Evolutionary conservation across 2,888 invertebrate species (phyloP).

Genomic region (Drosophila limbata): DNA sequence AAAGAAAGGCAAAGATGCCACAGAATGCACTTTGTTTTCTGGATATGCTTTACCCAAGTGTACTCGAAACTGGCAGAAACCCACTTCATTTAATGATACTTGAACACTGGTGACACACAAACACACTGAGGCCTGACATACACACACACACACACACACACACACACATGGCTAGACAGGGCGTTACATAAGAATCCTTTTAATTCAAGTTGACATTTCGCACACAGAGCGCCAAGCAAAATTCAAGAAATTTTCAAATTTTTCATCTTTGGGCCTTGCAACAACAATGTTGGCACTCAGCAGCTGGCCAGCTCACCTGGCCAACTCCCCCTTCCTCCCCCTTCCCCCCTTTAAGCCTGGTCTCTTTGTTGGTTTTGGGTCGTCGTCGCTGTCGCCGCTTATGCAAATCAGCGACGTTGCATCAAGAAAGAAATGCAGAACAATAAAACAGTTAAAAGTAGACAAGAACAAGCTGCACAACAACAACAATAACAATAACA

Average conservation of each 20-base stretch:
- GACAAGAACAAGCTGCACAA: conserved; percentile 77
- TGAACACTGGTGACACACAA: conserved; percentile 83
- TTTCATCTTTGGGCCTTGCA: conserved; percentile 75
- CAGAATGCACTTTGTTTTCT: conserved; percentile 84
- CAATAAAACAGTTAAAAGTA: conserved; percentile 80
- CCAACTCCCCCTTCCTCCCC: conserved; percentile 14
- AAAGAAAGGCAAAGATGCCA: conserved; percentile 75
- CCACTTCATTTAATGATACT: conserved; percentile 85
- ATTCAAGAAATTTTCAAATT: conserved; percentile 82
- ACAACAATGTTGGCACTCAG: conserved; percentile 77
- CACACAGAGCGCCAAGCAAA: conserved; percentile 63
- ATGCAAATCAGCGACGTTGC: conserved; percentile 79
- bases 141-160: conserved; percentile 23
- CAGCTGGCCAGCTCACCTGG: conserved; percentile 58
- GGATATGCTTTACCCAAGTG: conserved; percentile 84
- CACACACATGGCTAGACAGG: conserved; percentile 51
- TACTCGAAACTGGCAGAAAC: conserved; percentile 83
- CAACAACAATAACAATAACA: conserved; percentile 22
- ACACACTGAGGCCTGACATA: conserved; percentile 70
- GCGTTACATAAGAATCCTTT: conserved; percentile 82
- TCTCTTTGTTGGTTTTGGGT: conserved; percentile 74
- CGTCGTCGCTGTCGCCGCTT: conserved; percentile 66
- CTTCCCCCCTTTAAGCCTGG: conserved; percentile 9
- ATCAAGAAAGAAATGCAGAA: conserved; percentile 64
- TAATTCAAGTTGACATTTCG: conserved; percentile 83